Percentiles rank a stretch among this genome's conserved stretches.
Evolutionary conservation across 2,113 vertebrate species (phyloP).

Genomic region (Galbula dea): DNA sequence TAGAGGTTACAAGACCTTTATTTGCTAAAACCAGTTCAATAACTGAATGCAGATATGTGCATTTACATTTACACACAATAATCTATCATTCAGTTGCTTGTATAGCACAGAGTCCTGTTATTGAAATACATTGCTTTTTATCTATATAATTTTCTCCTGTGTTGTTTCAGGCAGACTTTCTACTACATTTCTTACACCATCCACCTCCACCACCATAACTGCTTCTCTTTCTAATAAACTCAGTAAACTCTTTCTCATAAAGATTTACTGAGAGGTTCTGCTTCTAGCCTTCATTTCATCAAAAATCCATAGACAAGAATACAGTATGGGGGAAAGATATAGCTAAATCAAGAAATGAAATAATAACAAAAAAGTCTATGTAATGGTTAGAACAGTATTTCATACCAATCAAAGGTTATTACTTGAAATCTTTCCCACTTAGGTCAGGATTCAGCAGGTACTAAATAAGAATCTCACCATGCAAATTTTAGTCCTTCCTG

Average conservation of each 20-base stretch:
- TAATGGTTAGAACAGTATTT: neutral
- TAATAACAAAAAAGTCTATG: neutral
- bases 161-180: neutral
- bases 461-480: neutral
- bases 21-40: slow-evolving; percentile 37
- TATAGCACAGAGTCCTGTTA: neutral
- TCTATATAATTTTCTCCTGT: slow-evolving; percentile 14
- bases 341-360: neutral
- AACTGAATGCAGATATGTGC: slow-evolving; percentile 8
- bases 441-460: neutral
- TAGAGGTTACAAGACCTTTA: neutral
- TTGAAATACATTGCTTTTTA: slow-evolving; percentile 21
- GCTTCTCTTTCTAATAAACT: neutral
- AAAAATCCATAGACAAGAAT: neutral
- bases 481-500: neutral
- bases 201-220: neutral
- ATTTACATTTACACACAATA: slow-evolving; percentile 22
- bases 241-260: neutral
- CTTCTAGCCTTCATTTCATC: neutral
- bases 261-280: neutral
- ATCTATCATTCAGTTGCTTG: slow-evolving; percentile 29
- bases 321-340: neutral
- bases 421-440: neutral
- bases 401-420: neutral
- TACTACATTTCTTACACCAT: neutral